A percentile compares a stretch with the other conserved stretches of the same genome.
Evolutionary conservation across 2,113 vertebrate genomes (phyloP).

Genomic region (Eurystomus gularis): DNA sequence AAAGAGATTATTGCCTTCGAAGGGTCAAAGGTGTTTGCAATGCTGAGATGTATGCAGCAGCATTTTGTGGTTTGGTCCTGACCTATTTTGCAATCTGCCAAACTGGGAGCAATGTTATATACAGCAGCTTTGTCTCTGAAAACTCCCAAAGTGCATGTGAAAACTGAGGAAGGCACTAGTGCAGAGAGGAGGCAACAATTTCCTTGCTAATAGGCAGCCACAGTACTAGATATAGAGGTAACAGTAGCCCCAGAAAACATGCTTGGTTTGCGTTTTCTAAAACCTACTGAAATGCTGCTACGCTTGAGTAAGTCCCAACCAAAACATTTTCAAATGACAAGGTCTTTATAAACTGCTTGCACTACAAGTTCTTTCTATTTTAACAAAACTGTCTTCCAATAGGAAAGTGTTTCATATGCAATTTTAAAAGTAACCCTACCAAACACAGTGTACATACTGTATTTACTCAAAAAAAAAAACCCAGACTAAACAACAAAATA

Average conservation of each 20-base stretch:
- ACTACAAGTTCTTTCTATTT: neutral
- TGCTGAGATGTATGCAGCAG: neutral
- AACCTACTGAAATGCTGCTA: neutral
- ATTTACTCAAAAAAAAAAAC: neutral
- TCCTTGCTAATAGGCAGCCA: neutral
- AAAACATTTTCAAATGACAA: neutral
- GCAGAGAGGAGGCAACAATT: neutral
- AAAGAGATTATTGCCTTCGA: neutral
- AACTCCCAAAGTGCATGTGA: neutral
- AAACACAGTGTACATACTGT: neutral
- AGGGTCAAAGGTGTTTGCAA: neutral
- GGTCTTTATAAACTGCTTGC: accelerated
- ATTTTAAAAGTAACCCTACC: neutral
- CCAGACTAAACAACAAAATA: no score
- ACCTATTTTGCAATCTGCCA: neutral
- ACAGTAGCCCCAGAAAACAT: neutral
- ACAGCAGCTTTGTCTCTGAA: neutral
- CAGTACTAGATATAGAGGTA: neutral
- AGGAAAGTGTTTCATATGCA: neutral
- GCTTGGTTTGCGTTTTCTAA: neutral
- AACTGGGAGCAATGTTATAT: accelerated
- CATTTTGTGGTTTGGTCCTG: neutral
- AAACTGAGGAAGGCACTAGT: neutral
- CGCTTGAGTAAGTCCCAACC: neutral
- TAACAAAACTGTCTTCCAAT: neutral